phyloP scores from a whole-genome alignment of 2,888 invertebrate species.

The Galerucella pusilla region DNA sequence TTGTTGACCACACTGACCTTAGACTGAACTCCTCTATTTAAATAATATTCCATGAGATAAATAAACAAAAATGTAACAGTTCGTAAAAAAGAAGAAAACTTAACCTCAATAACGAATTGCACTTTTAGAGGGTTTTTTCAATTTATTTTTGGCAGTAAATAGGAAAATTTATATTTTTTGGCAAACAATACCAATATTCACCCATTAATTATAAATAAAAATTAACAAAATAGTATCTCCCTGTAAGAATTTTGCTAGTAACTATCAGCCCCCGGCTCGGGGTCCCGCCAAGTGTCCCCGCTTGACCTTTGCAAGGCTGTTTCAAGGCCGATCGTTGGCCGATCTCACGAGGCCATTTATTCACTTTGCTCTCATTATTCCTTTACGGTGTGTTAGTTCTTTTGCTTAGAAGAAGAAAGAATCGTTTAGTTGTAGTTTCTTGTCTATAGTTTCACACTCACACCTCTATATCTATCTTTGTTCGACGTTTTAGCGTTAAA shows the following conservation, averaged over 20 bases:
- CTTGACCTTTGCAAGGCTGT: slow-evolving; percentile 65
- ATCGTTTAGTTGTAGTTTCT: slow-evolving; percentile 12
- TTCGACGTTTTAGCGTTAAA: background rate
- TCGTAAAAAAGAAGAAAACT: background rate
- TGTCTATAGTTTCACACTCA: slow-evolving; percentile 3
- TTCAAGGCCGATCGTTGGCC: slow-evolving; percentile 67
- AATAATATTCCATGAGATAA: background rate
- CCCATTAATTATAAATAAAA: background rate
- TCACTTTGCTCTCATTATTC: slow-evolving; percentile 63
- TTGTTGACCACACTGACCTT: too few relatives aligned
- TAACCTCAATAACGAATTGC: too few relatives aligned
- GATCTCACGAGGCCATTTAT: slow-evolving; percentile 61
- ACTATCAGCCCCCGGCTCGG: slow-evolving; percentile 36
- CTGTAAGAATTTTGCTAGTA: slow-evolving; percentile 24
- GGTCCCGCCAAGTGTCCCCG: slow-evolving; percentile 50
- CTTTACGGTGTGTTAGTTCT: slow-evolving; percentile 50
- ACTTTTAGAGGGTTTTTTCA: too few relatives aligned
- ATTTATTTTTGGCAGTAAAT: too few relatives aligned
- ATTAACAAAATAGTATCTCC: slow-evolving; percentile 9
- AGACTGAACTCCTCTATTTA: too few relatives aligned
- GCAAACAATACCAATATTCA: background rate
- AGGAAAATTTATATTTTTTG: too few relatives aligned
- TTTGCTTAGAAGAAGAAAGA: slow-evolving; percentile 25
- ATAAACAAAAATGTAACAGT: background rate
- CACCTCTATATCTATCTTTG: background rate